phyloP scores from a whole-genome alignment of 2,113 vertebrate species.

The Notothenia coriiceps region DNA sequence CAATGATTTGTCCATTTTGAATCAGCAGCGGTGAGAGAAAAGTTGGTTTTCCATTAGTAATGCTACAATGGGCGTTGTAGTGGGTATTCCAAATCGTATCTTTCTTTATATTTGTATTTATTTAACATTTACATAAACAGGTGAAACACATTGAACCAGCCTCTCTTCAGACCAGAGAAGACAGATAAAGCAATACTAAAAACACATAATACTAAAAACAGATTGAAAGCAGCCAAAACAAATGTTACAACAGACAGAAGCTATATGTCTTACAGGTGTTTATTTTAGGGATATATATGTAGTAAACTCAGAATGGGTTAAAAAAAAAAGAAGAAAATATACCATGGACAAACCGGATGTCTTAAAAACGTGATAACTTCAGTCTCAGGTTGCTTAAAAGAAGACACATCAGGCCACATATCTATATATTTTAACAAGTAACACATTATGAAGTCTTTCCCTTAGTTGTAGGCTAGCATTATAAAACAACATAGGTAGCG shows the following conservation, averaged over 20 bases:
- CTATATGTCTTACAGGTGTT: too few relatives aligned
- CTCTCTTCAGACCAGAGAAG: background rate
- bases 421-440: background rate
- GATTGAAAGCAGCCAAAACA: background rate
- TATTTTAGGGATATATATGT: background rate
- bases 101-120: background rate
- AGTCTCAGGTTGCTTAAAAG: background rate
- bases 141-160: background rate
- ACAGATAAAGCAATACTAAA: background rate
- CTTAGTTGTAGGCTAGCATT: background rate
- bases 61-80: background rate
- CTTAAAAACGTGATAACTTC: background rate
- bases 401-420: background rate
- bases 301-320: background rate
- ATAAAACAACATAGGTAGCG: background rate
- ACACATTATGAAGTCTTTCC: background rate
- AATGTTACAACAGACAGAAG: background rate
- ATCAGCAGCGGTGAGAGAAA: background rate
- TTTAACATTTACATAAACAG: background rate
- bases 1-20: slow-evolving; percentile 4
- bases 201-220: background rate
- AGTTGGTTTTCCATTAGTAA: background rate
- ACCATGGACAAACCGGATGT: background rate
- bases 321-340: too few relatives aligned
- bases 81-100: background rate